Evolutionary conservation across 2,888 invertebrate genomes (phyloP).

Genomic region (Iselma pallidipennis): DNA sequence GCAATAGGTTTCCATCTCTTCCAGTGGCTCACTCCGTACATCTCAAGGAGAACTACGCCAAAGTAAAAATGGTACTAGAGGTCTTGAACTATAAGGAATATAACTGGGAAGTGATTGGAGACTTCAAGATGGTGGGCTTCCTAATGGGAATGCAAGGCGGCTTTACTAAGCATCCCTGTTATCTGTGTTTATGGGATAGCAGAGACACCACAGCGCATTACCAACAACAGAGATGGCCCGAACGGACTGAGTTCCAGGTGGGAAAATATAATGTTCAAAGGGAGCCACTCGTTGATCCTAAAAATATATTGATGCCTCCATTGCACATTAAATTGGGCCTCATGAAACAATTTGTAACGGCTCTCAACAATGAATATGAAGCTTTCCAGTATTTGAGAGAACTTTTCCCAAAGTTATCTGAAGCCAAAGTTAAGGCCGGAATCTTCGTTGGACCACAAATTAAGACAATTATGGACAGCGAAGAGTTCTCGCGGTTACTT

Average conservation of each 20-base stretch:
- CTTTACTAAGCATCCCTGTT: slow-evolving; percentile 36
- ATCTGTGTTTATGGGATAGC: slow-evolving; percentile 37
- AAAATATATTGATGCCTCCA: slow-evolving; percentile 30
- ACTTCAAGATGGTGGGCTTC: slow-evolving; percentile 41
- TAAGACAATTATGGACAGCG: slow-evolving; percentile 7
- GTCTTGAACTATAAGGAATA: slow-evolving; percentile 38
- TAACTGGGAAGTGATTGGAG: slow-evolving; percentile 35
- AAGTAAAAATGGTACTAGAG: slow-evolving; percentile 35
- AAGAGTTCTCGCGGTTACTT: background rate
- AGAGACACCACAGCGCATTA: slow-evolving; percentile 30
- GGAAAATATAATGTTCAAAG: slow-evolving; percentile 11
- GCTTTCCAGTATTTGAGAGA: background rate
- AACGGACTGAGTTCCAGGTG: slow-evolving; percentile 8
- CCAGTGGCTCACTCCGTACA: slow-evolving; percentile 41
- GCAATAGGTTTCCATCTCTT: slow-evolving; percentile 39
- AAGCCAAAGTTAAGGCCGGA: slow-evolving; percentile 20
- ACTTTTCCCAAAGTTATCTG: slow-evolving; percentile 8
- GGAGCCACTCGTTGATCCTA: slow-evolving; percentile 20
- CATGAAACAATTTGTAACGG: slow-evolving; percentile 29
- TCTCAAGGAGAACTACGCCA: slow-evolving; percentile 42
- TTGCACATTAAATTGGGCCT: slow-evolving; percentile 36
- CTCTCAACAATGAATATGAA: background rate
- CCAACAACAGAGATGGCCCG: slow-evolving; percentile 24
- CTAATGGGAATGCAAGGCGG: slow-evolving; percentile 33
- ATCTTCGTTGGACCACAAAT: slow-evolving; percentile 21